Conservation (phyloP, 2,113 vertebrate genomes). For the Setophaga petechia region DNA sequence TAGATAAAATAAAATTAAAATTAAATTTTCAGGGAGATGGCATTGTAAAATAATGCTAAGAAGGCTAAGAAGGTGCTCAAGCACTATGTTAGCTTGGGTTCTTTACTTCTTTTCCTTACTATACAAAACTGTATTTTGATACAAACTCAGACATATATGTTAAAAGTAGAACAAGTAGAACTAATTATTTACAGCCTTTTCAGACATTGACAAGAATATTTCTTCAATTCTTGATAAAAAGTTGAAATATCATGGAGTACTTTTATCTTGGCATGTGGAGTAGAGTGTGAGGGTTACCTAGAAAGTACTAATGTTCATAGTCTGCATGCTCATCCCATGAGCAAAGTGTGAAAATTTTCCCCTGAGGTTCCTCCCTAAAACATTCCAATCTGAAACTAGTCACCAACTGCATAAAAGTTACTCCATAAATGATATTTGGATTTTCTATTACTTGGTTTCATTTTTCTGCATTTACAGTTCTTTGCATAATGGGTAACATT, state of each 20-base stretch:
- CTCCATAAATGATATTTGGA: constrained; percentile 16
- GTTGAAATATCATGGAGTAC: not conserved
- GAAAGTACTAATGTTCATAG: not conserved
- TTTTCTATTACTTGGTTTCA: constrained; percentile 54
- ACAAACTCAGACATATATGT: not conserved
- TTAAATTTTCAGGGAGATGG: not conserved
- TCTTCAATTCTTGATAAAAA: not conserved
- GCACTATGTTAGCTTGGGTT: not conserved
- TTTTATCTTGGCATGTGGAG: not conserved
- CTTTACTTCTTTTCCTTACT: not conserved
- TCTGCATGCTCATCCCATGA: not conserved
- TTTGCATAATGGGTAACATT: constrained; percentile 42
- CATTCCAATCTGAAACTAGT: not conserved
- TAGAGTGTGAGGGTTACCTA: not conserved
- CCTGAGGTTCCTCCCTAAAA: not conserved
- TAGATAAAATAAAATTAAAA: not conserved
- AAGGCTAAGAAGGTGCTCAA: not conserved
- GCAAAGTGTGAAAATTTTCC: not conserved
- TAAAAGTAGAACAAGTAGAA: not conserved
- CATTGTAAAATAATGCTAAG: not conserved
- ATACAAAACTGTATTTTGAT: not conserved
- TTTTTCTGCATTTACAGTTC: constrained; percentile 54
- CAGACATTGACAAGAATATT: not conserved
- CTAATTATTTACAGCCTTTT: not conserved
- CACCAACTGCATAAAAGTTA: not conserved